These are phyloP conservation scores for Trichopoda pennipes DNA, from an alignment of 2,888 invertebrate genomes.

Conservation along the genomic window DNA sequence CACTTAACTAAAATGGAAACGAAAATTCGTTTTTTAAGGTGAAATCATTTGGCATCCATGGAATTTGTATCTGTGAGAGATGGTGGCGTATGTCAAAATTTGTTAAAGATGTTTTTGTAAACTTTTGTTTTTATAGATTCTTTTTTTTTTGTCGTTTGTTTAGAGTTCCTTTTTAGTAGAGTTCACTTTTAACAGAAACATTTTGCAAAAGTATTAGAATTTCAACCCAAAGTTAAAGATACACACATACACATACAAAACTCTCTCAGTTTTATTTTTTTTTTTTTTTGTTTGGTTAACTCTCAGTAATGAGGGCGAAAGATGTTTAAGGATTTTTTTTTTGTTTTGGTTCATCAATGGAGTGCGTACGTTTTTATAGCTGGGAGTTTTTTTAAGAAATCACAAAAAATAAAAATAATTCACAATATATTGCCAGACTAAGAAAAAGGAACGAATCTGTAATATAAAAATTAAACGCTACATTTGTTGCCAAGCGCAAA, in stretches of 20 bases:
- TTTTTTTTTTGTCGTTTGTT: background rate
- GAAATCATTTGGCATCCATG: constrained; percentile 27
- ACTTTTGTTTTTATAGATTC: background rate
- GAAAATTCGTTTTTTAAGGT: background rate
- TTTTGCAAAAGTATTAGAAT: constrained; percentile 19
- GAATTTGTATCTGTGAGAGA: constrained; percentile 30
- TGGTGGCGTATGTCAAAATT: background rate
- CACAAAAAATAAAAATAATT: background rate
- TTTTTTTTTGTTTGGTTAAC: too few relatives aligned
- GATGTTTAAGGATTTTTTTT: background rate
- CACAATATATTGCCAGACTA: constrained; percentile 13
- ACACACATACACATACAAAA: constrained; percentile 7
- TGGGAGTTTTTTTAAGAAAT: background rate
- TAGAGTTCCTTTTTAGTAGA: background rate
- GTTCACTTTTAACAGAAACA: constrained; percentile 9
- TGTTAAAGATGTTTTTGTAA: background rate
- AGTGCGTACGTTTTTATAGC: constrained; percentile 51
- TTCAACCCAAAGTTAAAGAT: constrained; percentile 8
- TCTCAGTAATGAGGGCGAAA: constrained; percentile 37
- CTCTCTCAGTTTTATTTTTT: constrained; percentile 13
- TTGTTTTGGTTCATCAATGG: constrained; percentile 37
- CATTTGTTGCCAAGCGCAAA: too few relatives aligned
- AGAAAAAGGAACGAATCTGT: background rate
- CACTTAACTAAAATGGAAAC: constrained; percentile 52
- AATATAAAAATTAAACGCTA: too few relatives aligned